Evolutionary conservation across 2,888 invertebrate species (phyloP).

Genomic region (Luffia ferchaultella): DNA sequence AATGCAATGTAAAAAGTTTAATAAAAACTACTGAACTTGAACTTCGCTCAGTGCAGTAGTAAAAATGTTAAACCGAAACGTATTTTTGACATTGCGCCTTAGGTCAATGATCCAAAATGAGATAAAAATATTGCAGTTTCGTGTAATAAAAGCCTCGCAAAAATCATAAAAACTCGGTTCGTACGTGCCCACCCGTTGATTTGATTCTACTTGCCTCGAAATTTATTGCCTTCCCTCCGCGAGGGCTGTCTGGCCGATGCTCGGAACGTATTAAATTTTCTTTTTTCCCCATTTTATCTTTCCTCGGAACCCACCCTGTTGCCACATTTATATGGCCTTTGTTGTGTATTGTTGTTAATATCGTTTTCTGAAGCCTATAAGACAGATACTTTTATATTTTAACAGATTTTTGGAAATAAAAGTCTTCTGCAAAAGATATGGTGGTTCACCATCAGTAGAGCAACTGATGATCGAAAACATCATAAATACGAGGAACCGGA

Average conservation of each 20-base stretch:
- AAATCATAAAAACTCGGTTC: not conserved
- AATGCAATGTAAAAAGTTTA: too few relatives aligned
- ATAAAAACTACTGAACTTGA: too few relatives aligned
- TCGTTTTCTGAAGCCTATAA: too few relatives aligned
- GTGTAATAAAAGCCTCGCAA: not conserved
- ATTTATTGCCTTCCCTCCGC: slow-evolving; percentile 7
- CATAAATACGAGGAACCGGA: too few relatives aligned
- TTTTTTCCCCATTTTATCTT: not conserved
- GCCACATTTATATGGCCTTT: not conserved
- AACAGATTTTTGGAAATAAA: too few relatives aligned
- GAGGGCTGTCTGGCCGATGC: not conserved
- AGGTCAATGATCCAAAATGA: not conserved
- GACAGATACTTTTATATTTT: not conserved
- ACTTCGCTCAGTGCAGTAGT: too few relatives aligned
- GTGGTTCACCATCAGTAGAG: too few relatives aligned
- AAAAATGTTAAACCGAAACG: too few relatives aligned
- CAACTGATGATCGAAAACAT: too few relatives aligned
- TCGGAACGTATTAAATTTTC: not conserved
- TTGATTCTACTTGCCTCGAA: slow-evolving; percentile 5
- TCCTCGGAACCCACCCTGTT: not conserved
- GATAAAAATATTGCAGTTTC: not conserved
- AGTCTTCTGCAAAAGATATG: too few relatives aligned
- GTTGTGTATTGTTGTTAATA: not conserved
- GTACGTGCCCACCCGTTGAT: not conserved
- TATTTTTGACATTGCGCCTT: not conserved